Evolutionary conservation across 1,140 invertebrate genomes (phyloP).

Genomic region (Drosophila orena): DNA sequence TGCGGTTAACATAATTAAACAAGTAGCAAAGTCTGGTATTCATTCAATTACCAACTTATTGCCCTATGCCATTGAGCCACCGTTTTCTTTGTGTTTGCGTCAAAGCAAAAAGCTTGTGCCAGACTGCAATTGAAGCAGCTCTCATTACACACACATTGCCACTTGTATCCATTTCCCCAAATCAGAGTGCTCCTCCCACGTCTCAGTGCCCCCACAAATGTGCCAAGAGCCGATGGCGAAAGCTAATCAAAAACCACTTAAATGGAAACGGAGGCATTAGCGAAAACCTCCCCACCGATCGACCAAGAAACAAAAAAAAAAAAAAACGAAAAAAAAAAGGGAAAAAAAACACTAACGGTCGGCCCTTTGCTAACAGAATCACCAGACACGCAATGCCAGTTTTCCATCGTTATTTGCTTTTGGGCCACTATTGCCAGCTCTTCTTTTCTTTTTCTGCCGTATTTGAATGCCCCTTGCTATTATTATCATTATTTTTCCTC

Average conservation of each 20-base stretch:
- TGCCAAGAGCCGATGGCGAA: slow-evolving; percentile 26
- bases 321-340: too few relatives aligned
- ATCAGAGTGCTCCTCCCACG: not conserved
- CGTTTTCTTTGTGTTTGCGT: not conserved
- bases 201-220: not conserved
- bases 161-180: not conserved
- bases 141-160: slow-evolving; percentile 9
- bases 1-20: slow-evolving; percentile 36
- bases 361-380: slow-evolving; percentile 25
- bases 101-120: not conserved
- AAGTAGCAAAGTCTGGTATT: not conserved
- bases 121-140: slow-evolving; percentile 16
- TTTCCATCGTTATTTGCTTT: slow-evolving; percentile 14
- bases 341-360: not conserved
- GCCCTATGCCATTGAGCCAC: not conserved
- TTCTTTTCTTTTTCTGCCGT: not conserved
- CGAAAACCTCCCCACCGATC: slow-evolving; percentile 1
- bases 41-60: not conserved
- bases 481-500: slow-evolving; percentile 28
- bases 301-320: not conserved
- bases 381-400: slow-evolving; percentile 28
- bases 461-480: slow-evolving; percentile 22
- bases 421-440: not conserved
- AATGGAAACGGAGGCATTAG: slow-evolving; percentile 56
- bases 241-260: slow-evolving; percentile 77